Conservation (phyloP, 2,113 vertebrate genomes). For the Psittacus erithacus region DNA sequence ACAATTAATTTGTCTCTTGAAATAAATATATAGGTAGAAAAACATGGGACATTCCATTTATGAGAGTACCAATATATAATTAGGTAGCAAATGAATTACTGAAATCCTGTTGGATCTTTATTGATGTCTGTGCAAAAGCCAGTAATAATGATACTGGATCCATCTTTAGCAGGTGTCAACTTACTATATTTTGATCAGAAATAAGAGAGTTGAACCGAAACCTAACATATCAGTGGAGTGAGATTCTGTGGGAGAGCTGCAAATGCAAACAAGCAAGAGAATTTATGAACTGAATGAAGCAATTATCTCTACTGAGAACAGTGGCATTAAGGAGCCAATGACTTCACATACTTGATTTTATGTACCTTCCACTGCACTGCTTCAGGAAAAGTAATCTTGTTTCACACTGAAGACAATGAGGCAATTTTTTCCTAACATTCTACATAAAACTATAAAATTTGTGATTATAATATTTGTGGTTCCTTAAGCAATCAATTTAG, state of each 20-base stretch:
- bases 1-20: background rate
- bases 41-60: background rate
- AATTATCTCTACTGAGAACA: conserved; percentile 49
- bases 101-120: background rate
- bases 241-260: background rate
- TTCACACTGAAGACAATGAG: conserved; percentile 26
- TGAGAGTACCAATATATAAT: background rate
- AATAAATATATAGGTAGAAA: background rate
- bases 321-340: conserved; percentile 5
- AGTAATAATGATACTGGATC: background rate
- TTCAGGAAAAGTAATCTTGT: conserved; percentile 39
- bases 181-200: background rate
- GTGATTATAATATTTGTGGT: conserved; percentile 31
- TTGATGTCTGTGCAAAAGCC: background rate
- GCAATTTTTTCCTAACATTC: conserved; percentile 13
- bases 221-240: background rate
- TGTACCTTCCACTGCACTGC: conserved; percentile 16
- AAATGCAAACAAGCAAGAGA: conserved; percentile 48
- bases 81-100: background rate
- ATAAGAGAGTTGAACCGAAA: conserved; percentile 5
- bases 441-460: conserved; percentile 16
- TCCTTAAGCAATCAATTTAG: conserved; percentile 53
- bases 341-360: conserved; percentile 54
- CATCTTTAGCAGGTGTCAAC: background rate
- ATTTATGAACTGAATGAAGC: conserved; percentile 55